Base-by-base conservation (phyloP, 2,113 vertebrate genomes). In the Bubo scandiacus region DNA sequence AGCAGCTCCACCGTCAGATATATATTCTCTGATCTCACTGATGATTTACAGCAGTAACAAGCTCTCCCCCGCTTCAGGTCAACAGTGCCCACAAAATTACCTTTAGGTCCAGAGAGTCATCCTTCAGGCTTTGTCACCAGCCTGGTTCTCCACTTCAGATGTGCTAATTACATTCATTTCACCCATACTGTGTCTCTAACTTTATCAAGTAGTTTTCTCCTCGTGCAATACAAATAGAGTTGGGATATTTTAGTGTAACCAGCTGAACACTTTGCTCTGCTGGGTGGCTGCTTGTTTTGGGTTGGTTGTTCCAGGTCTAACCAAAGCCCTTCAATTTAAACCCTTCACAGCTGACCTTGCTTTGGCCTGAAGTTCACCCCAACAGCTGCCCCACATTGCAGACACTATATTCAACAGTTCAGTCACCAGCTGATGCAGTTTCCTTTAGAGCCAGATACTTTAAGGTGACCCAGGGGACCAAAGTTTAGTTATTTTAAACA, bases 401-500 rank as follows among this genome's bases (percentile, higher is more conserved):
- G 72, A 81, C 74, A 57, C 23, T 16, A 8, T 23, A 27, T 45
- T 3, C 62, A 43, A 43, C 22, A 5, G 34, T 23, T 83, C 79
- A 66, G 57, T 80, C 61, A 87, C 38, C 79, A 63, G 22, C 74
- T 68, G 62, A 61, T 36, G 43, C 30, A 2, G 40, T 51, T 81
- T 86, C 42, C 58, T 94, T 52, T 43, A 30, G 51, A 85, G 82
- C 19, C 92, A 95, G 55, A 95, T 86, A 57, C 88, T 86, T 90
- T 4, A 83, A 63, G 75, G 51, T 74, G 51, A 47, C 80, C 82
- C 92, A 59, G 7, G 68, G 83, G 96, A 92, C 32, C 43, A 40
- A 51, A 91, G 77, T 51, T 87, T 5, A 96, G 88, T 92, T 97
- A 96, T 94, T 92, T 97, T 87, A 89, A 94, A 95, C 70, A 16